Evolutionary conservation across 2,113 vertebrate species (phyloP).

Genomic region (Seriola aureovittata): DNA sequence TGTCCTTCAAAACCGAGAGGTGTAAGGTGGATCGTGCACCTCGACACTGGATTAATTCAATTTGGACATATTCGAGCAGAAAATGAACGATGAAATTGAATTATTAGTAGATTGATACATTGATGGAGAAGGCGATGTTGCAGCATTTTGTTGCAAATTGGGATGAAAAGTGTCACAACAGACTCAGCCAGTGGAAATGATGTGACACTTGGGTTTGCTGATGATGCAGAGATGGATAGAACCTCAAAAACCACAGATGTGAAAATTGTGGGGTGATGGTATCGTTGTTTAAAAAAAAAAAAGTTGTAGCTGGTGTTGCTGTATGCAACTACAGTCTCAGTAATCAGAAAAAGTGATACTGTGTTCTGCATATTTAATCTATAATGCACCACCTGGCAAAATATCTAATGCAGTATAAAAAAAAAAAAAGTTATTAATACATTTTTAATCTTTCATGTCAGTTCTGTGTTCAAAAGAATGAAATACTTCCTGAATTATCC

Average conservation of each 20-base stretch:
- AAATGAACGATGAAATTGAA: constrained; percentile 79
- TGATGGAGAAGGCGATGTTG: constrained; percentile 79
- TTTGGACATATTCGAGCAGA: constrained; percentile 88
- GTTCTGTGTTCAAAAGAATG: no score
- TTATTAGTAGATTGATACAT: constrained; percentile 86
- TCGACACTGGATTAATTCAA: constrained; percentile 86
- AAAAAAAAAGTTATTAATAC: no score
- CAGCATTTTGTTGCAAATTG: constrained; percentile 79
- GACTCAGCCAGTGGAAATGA: constrained; percentile 82
- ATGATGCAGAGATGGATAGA: constrained; percentile 3
- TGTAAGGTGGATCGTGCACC: constrained; percentile 85
- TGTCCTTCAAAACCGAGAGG: constrained; percentile 82
- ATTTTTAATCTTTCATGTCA: no score
- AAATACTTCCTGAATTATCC: no score
- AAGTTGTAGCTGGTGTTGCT: constrained; percentile 2
- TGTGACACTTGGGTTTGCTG: constrained; percentile 70
- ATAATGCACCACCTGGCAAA: neutral
- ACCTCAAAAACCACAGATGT: constrained; percentile 1
- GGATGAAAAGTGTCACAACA: constrained; percentile 87
- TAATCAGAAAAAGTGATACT: neutral
- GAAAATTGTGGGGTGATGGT: neutral
- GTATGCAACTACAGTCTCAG: neutral
- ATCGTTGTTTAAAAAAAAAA: neutral
- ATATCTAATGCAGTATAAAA: no score
- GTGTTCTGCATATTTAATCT: neutral